Evolutionary conservation across 2,113 vertebrate genomes (phyloP), one percentile per base, ranked within the genome.

Genomic region (Tetrax tetrax): DNA sequence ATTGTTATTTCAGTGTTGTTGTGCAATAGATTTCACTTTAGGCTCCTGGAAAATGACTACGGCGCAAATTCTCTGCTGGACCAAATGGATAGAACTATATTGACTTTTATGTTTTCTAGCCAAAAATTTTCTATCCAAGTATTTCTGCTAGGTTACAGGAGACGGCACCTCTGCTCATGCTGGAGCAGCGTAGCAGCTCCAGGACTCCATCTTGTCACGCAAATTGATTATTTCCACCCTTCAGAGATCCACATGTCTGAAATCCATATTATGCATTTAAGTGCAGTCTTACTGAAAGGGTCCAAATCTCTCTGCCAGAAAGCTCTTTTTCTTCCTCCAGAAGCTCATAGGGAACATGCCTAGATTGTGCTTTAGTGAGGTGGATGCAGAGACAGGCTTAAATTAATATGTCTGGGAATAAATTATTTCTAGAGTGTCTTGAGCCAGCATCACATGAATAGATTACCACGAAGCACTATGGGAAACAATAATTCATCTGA

Each of bases 361-460:
- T 93, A 93, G 90, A 75, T 89, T 76, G 83, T 96, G 70, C 89
- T 89, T 95, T 91, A 90, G 80, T 82, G 95, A 95, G 57, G 80
- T 76, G 75, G 87, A 84, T 59, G 70, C 80, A 93, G 83, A 95
- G 83, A 87, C 83, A 93, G 92, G 53, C 89, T 87, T 89, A 92
- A 93, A 95, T 96, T 94, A 95, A 92, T 95, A 83, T 84, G 90
- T 93, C 89, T 94, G 83, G 54, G 86, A 91, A 96, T 96, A 96
- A 95, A 95, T 95, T 93, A 92, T 95, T 96, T 95, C 83, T 90
- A 53, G 57, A 82, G 68, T 53, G 77, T 93, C 89, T 75, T 89
- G 91, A 95, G 92, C 92, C 96, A 97, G 72, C 53, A 59, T 91
- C 65, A 84, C 57, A 87, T 86, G 93, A 94, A 83, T 74, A 89